A percentile compares a stretch with the other conserved stretches of the same genome.
phyloP scores from a whole-genome alignment of 2,113 vertebrate species.

The Siniperca chuatsi region DNA sequence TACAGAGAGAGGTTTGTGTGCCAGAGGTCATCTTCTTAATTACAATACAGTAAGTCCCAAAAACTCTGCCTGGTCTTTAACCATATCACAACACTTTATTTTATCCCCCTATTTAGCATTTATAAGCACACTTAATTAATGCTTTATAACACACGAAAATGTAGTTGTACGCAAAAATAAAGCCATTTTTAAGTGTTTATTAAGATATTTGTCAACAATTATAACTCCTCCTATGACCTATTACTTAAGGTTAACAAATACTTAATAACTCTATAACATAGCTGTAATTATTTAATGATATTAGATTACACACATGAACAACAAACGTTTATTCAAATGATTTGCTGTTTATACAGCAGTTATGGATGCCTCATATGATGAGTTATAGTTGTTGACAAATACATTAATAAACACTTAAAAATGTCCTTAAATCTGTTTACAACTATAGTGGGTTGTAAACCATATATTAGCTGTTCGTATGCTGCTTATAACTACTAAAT shows the following conservation, averaged over 20 bases:
- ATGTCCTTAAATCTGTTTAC: neutral
- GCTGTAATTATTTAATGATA: too few relatives aligned
- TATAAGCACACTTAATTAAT: neutral
- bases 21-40: slow-evolving; percentile 31
- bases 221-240: neutral
- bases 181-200: neutral
- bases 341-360: too few relatives aligned
- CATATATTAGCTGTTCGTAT: neutral
- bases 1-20: slow-evolving; percentile 55
- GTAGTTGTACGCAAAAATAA: neutral
- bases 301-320: too few relatives aligned
- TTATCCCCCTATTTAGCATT: neutral
- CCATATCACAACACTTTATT: neutral
- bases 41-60: neutral
- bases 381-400: neutral
- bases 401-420: neutral
- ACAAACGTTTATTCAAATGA: too few relatives aligned
- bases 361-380: neutral
- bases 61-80: neutral
- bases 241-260: neutral
- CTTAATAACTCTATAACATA: too few relatives aligned
- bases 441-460: neutral
- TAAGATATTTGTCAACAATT: neutral
- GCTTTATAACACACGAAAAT: neutral
- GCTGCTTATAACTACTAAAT: neutral